Evolutionary conservation across 2,888 invertebrate species (phyloP), one percentile per base, ranked within the genome.

Genomic region (Tinea trinotella): DNA sequence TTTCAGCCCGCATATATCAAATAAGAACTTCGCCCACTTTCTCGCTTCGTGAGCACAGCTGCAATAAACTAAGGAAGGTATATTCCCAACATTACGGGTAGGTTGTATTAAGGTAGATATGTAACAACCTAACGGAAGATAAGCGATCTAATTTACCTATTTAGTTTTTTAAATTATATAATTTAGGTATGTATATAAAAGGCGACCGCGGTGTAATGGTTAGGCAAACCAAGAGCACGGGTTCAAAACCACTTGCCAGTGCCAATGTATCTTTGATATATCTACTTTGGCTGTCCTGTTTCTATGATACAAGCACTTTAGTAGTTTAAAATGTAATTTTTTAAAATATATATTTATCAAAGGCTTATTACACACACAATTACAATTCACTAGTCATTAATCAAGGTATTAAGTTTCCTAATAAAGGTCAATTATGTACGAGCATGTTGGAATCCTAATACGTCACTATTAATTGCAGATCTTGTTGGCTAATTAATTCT

Each of bases 1-100:
- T 50, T 50, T 24, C 24, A 50, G 50, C 50, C 15, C 50, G 50
- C 22, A 50, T 50, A 50, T 50, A 50, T 50, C 50, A 50, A 50
- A 50, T 50, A 50, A 50, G 50, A 50, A 50, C 24, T 50, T 50
- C 50, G 50, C 50, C 50, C 50, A 50, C 50, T 50, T 50, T 50
- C 50, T 10, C 50, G 50, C 50, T 50, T 18, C 22, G 50, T 50
- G 50, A 50, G 50, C 50, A 50, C 50, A 50, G 50, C 50, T 50
- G 50, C 50, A 50, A 50, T 50, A 50, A 50, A 50, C 50, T 50
- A 50, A 50, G 50, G 50, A 50, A 50, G 50, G 50, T 50, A 50
- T 50, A 50, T 24, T 7, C 24, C 50, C 7, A 18, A 50, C 24
- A 50, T 50, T 48, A 48, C 48, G 20, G 13, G 30, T 30, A 30